phyloP scores from a whole-genome alignment of 2,888 invertebrate genomes.

The Pantelozetes paolii region DNA sequence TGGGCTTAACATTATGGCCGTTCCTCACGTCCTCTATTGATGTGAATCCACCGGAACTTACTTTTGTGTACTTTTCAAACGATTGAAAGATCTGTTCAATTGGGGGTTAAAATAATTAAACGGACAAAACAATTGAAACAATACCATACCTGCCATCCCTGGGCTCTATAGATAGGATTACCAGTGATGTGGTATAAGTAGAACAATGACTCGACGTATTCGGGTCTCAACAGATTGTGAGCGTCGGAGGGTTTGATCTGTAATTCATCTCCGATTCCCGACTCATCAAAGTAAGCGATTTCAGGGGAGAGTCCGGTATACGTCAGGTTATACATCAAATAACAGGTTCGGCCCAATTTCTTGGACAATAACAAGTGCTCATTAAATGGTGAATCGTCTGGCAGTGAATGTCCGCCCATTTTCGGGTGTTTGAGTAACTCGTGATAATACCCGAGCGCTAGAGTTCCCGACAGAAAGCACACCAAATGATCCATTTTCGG shows the following conservation, averaged over 20 bases:
- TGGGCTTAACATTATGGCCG: slow-evolving; percentile 68
- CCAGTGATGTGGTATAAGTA: slow-evolving; percentile 93
- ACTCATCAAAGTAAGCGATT: slow-evolving; percentile 84
- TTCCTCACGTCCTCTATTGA: slow-evolving; percentile 87
- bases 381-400: slow-evolving; percentile 19
- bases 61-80: slow-evolving; percentile 88
- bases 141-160: slow-evolving; percentile 75
- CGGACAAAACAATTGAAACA: not conserved
- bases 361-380: slow-evolving; percentile 77
- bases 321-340: slow-evolving; percentile 85
- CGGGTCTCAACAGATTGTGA: slow-evolving; percentile 89
- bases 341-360: slow-evolving; percentile 84
- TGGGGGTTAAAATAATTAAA: too few relatives aligned
- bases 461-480: slow-evolving; percentile 89
- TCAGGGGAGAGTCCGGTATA: slow-evolving; percentile 94
- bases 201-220: slow-evolving; percentile 93
- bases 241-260: slow-evolving; percentile 55
- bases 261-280: slow-evolving; percentile 35
- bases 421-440: slow-evolving; percentile 11
- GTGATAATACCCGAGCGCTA: slow-evolving; percentile 76
- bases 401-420: not conserved
- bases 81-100: slow-evolving; percentile 71
- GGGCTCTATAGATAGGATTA: slow-evolving; percentile 89
- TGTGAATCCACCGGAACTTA: slow-evolving; percentile 73
- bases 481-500: slow-evolving; percentile 98